phyloP scores from a whole-genome alignment of 2,113 vertebrate species.

The Nansenia antarctica region DNA sequence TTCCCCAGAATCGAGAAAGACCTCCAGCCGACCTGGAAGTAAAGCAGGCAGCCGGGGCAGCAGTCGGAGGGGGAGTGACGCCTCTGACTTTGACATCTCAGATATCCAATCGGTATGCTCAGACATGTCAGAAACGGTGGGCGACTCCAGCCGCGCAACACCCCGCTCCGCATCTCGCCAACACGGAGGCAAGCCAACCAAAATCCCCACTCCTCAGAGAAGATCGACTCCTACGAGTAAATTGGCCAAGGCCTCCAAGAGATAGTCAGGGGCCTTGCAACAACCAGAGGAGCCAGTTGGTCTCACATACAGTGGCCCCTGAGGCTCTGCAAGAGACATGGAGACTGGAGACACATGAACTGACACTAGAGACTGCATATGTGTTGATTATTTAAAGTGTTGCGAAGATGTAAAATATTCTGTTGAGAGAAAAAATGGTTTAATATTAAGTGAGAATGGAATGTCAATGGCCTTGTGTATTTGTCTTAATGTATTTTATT shows the following conservation, averaged over 20 bases:
- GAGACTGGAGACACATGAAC: slow-evolving; percentile 69
- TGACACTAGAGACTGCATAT: slow-evolving; percentile 73
- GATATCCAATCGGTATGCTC: slow-evolving; percentile 98
- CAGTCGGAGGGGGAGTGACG: slow-evolving; percentile 94
- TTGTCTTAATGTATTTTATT: slow-evolving; percentile 90
- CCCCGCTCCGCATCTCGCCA: slow-evolving; percentile 85
- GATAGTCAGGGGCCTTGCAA: slow-evolving; percentile 83
- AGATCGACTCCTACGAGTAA: slow-evolving; percentile 87
- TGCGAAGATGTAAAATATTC: slow-evolving; percentile 96
- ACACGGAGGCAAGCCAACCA: slow-evolving; percentile 87
- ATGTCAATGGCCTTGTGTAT: slow-evolving; percentile 93
- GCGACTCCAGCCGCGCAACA: slow-evolving; percentile 75
- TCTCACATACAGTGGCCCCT: neutral
- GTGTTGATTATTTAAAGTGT: slow-evolving; percentile 89
- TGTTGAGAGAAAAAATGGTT: slow-evolving; percentile 91
- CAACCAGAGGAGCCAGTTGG: slow-evolving; percentile 41
- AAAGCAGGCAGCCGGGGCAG: slow-evolving; percentile 96
- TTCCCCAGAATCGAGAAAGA: slow-evolving; percentile 79
- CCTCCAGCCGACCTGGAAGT: slow-evolving; percentile 89
- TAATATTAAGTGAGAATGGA: slow-evolving; percentile 91
- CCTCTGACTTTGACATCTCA: slow-evolving; percentile 98
- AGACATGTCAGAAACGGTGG: slow-evolving; percentile 86
- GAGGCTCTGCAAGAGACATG: slow-evolving; percentile 48
- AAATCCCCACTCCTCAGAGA: slow-evolving; percentile 94
- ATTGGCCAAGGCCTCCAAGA: slow-evolving; percentile 88